Evolutionary conservation across 2,888 invertebrate genomes (phyloP), one percentile per base, ranked within the genome.

Genomic region (Acanthococcus lagerstroemiae): DNA sequence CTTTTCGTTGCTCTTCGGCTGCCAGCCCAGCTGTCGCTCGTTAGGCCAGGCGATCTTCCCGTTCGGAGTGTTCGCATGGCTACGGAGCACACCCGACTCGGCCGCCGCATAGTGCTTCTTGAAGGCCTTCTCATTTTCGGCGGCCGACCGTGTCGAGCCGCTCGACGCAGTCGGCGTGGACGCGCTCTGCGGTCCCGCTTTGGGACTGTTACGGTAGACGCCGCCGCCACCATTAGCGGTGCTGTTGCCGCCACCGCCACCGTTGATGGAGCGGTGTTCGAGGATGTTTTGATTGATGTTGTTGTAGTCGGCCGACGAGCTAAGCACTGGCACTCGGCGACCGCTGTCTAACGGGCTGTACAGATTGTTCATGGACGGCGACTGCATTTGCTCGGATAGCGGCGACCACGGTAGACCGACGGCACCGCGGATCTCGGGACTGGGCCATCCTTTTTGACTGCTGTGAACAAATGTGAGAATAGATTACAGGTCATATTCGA

Each of bases 381-480:
- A 45, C 22, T 66, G 68, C 3, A 69, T 58, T 25, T 67, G 67
- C 44, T 70, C 69, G 25, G 66, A 48, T 4, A 68, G 46, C 26
- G 67, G 63, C 4, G 69, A 69, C 69, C 70, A 69, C 2, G 71
- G 69, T 21, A 67, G 30, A 4, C 69, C 70, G 3, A 71, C 68
- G 2, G 70, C 67, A n/a, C 71, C 71, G 15, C 71, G 69, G 26
- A 71, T 69, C 65, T 71, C 71, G 4, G 69, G 69, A 54, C 69
- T 68, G 12, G 69, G 66, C 70, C 70, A 70, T 25, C 65, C 66
- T 9, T 67, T 65, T 9, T 70, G 67, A 30, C 63, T 63, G 52
- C 3, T 2, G 25, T n/a, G 21, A 1, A 56, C 12, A 37, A 3
- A 37, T 37, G n/a, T 37, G 37, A 37, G 12, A 37, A 37, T 37